Evolutionary conservation across 2,797 vertebrate genomes (phyloP).

Genomic region (Falco cherrug): DNA sequence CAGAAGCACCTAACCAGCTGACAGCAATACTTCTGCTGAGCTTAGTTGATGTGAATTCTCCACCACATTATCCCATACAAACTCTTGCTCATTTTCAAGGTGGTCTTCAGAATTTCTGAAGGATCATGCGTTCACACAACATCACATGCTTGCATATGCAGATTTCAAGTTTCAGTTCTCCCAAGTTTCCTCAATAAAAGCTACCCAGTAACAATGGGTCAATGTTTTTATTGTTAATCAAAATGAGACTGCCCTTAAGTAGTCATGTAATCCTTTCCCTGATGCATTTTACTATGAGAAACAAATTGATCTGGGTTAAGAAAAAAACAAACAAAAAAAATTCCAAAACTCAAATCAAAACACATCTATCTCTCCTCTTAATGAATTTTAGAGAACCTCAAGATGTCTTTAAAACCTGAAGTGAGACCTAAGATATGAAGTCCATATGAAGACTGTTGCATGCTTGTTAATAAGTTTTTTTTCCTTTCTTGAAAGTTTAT

Average conservation of each 20-base stretch:
- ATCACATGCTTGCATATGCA: background rate
- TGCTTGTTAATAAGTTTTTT: background rate
- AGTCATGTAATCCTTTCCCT: background rate
- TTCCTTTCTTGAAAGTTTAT: background rate
- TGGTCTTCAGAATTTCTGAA: background rate
- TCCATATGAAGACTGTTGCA: background rate
- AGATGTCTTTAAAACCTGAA: background rate
- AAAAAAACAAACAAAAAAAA: background rate
- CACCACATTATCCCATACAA: background rate
- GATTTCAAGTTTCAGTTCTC: background rate
- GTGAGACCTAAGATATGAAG: background rate
- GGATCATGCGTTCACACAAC: background rate
- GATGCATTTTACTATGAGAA: background rate
- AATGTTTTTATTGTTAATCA: background rate
- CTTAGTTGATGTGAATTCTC: background rate
- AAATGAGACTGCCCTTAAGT: background rate
- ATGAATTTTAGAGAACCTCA: background rate
- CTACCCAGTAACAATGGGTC: background rate
- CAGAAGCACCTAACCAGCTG: background rate
- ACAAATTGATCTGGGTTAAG: background rate
- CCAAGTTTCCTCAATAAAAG: background rate
- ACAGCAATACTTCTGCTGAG: background rate
- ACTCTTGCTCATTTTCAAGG: background rate
- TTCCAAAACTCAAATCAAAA: background rate
- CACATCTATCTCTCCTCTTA: background rate